A percentile compares a stretch with the other conserved stretches of the same genome.
Conservation (phyloP, 2,888 invertebrate genomes). For the Busseola fusca region DNA sequence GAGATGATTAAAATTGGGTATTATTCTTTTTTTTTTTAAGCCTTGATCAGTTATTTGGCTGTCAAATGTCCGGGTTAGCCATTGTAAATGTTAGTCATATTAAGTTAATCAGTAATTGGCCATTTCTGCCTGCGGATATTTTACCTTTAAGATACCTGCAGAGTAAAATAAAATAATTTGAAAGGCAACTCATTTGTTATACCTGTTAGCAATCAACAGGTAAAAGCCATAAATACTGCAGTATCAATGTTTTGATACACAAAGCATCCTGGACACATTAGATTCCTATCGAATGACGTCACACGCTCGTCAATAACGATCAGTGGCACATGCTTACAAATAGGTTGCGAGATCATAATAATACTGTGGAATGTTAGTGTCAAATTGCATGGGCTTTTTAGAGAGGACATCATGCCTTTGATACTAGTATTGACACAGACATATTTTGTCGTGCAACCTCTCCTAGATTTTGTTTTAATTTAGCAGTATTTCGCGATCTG, state of each 20-base stretch:
- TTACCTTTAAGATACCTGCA: neutral
- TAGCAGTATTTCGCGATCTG: too few relatives aligned
- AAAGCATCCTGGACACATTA: constrained; percentile 28
- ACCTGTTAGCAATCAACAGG: neutral
- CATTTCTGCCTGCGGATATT: neutral
- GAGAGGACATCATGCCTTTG: neutral
- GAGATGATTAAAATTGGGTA: too few relatives aligned
- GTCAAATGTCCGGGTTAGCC: too few relatives aligned
- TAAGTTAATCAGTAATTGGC: too few relatives aligned
- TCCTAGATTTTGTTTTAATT: too few relatives aligned
- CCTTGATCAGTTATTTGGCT: neutral
- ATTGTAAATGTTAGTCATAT: neutral
- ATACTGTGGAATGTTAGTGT: constrained; percentile 25
- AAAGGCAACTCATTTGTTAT: neutral
- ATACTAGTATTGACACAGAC: neutral
- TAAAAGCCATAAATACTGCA: constrained; percentile 15
- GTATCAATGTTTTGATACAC: constrained; percentile 14
- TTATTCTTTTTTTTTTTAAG: too few relatives aligned
- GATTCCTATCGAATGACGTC: constrained; percentile 29
- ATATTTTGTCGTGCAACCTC: constrained; percentile 1
- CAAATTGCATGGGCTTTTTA: constrained; percentile 22
- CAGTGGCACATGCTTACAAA: constrained; percentile 21
- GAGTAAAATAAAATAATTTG: neutral
- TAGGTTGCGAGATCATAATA: constrained; percentile 17
- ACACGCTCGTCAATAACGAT: constrained; percentile 10